Conservation (phyloP, 2,888 invertebrate genomes). For the Rotaria sp. region DNA sequence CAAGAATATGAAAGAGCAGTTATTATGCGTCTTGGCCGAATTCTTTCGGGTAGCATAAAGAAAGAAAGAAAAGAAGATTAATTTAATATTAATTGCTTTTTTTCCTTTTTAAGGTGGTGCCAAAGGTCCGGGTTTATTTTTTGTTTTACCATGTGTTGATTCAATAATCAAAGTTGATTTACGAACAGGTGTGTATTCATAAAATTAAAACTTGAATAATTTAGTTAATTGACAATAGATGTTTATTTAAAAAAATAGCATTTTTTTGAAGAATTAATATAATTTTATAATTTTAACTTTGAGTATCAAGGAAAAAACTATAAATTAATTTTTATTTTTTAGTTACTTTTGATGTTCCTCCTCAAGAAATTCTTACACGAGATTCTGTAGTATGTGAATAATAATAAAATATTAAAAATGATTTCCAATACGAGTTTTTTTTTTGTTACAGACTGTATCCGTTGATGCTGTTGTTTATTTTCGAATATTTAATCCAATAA, state of each 20-base stretch:
- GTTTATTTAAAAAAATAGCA: no score
- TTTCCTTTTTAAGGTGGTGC: constrained; percentile 65
- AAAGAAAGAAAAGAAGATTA: not conserved
- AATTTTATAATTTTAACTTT: no score
- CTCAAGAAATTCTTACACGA: constrained; percentile 45
- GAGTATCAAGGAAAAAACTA: no score
- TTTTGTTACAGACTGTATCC: constrained; percentile 46
- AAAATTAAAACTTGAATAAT: no score
- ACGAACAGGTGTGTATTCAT: constrained; percentile 32
- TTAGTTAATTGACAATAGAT: no score
- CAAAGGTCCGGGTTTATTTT: constrained; percentile 79
- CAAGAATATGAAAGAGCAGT: constrained; percentile 86
- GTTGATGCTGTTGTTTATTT: constrained; percentile 54
- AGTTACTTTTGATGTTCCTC: constrained; percentile 43
- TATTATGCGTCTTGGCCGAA: constrained; percentile 78
- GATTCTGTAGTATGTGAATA: constrained; percentile 46
- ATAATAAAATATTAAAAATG: constrained; percentile 46
- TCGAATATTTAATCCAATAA: constrained; percentile 49
- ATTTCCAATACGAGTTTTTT: not conserved
- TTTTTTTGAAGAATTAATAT: no score
- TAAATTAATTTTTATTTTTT: constrained; percentile 34
- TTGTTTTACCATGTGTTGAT: constrained; percentile 72
- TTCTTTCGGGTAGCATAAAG: constrained; percentile 66
- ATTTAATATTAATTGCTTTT: no score
- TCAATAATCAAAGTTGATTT: constrained; percentile 41